Conservation (phyloP, 1,140 invertebrate species). For the Laodelphax striatellus region DNA sequence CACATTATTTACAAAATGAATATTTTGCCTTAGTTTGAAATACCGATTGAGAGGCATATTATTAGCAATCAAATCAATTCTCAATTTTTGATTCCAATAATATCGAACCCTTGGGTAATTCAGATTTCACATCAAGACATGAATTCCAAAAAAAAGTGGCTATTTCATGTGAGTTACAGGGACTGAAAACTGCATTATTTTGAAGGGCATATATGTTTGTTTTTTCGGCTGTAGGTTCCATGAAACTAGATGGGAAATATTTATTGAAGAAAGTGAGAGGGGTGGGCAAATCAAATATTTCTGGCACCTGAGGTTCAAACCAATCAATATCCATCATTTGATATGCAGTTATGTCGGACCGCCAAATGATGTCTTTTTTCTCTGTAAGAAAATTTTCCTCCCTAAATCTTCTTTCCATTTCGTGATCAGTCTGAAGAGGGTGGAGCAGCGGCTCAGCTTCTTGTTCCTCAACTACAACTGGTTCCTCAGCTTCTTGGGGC, state of each 20-base stretch:
- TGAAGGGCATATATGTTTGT: neutral
- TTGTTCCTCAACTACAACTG: too few species aligned
- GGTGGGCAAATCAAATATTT: neutral
- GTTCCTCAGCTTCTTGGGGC: too few species aligned
- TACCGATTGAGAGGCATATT: constrained; percentile 6
- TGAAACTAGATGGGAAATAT: neutral
- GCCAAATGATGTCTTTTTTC: too few species aligned
- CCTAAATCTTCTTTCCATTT: too few species aligned
- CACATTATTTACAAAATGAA: neutral
- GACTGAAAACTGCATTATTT: neutral
- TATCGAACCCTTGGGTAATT: constrained; percentile 2
- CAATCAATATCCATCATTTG: constrained; percentile 1
- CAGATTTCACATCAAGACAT: constrained; percentile 8
- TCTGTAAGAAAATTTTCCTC: too few species aligned
- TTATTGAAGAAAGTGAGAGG: neutral
- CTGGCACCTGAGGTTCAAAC: neutral
- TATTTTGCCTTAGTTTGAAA: constrained; percentile 8
- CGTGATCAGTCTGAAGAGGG: too few species aligned
- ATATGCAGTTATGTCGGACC: neutral
- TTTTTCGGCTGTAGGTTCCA: neutral
- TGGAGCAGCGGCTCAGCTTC: too few species aligned
- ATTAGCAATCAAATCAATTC: constrained; percentile 1
- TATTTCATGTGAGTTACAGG: neutral
- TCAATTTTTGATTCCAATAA: constrained; percentile 11
- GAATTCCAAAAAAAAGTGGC: constrained; percentile 6